These are phyloP conservation scores for Pseudochromis fuscus DNA, from an alignment of 2,797 vertebrate genomes.

Conservation along the genomic window DNA sequence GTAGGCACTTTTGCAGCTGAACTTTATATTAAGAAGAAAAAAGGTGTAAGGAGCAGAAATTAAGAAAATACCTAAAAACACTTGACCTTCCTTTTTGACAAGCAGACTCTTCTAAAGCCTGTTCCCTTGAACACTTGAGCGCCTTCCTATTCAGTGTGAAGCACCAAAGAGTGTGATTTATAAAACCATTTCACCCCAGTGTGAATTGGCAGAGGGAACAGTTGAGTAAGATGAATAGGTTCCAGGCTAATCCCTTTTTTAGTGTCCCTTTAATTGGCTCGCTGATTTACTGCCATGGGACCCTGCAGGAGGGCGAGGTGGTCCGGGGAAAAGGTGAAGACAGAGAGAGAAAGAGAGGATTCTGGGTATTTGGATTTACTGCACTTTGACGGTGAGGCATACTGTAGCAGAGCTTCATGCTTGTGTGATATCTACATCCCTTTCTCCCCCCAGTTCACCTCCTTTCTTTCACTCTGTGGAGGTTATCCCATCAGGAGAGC, in stretches of 20 bases:
- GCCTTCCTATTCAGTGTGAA: constrained; percentile 38
- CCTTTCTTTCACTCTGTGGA: constrained; percentile 17
- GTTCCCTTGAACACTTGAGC: constrained; percentile 48
- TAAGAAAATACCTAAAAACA: constrained; percentile 36
- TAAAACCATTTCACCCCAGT: constrained; percentile 64
- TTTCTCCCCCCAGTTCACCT: background rate
- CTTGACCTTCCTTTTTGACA: constrained; percentile 60
- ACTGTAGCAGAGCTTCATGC: constrained; percentile 31
- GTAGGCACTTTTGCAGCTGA: constrained; percentile 7
- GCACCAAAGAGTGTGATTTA: constrained; percentile 70
- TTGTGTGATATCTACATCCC: constrained; percentile 11
- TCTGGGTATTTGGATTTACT: constrained; percentile 38
- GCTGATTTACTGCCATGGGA: constrained; percentile 74
- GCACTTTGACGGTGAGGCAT: constrained; percentile 36
- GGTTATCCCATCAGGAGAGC: constrained; percentile 64
- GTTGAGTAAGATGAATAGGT: constrained; percentile 71
- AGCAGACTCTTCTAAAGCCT: constrained; percentile 46
- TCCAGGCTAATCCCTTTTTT: constrained; percentile 79
- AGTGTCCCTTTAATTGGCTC: constrained; percentile 80
- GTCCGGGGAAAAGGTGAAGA: constrained; percentile 15
- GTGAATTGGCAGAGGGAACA: constrained; percentile 52
- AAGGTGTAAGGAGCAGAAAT: constrained; percentile 15
- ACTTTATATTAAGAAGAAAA: constrained; percentile 13
- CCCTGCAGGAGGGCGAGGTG: constrained; percentile 48
- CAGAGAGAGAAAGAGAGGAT: constrained; percentile 9